Base-by-base conservation (phyloP, 2,113 vertebrate species). In the Rafetus swinhoei region DNA sequence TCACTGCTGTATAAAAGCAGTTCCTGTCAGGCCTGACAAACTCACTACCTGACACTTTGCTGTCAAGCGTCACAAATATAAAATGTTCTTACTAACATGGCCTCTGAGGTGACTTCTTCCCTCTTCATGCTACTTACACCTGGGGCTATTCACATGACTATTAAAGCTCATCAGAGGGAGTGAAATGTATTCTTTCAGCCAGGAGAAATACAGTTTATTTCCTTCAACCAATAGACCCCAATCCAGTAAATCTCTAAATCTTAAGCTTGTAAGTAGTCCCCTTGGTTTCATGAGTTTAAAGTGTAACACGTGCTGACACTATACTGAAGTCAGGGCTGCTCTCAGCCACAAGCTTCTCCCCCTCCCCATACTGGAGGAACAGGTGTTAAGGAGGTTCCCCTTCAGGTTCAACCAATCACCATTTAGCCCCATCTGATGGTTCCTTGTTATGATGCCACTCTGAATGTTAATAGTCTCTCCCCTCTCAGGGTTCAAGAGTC, bases 151-250 rank as follows among this genome's bases (percentile, higher is more conserved):
- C 85, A 95, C 93, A 56, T 91, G 87, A 93, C 86, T 56, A 57
- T 88, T 85, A 82, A 53, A 95, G 95, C 69, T 83, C 92, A 92
- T 93, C 89, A 86, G 25, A 60, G 24, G 59, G 72, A 57, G 81
- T 6, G 76, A 84, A 89, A 88, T 96, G 95, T 93, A 90, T 81
- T 82, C 86, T 89, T 76, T 90, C 90, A 94, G 65, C 69, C 86
- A 83, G 86, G 76, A 95, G 85, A 96, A 97, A 94, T 90, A 81
- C 60, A 87, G 89, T 93, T 88, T 14, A 89, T 91, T 94, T 94
- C 92, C 86, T 88, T 92, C 81, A 94, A 88, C 74, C 29, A 92
- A 89, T 56, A 88, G 8, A 3, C 90, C 92, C 56, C 76, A 86
- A 76, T 13, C 7, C 79, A 93, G 87, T 24, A 69, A n/a, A 69